phyloP scores from a whole-genome alignment of 2,113 vertebrate genomes.

The Ochotona curzoniae region DNA sequence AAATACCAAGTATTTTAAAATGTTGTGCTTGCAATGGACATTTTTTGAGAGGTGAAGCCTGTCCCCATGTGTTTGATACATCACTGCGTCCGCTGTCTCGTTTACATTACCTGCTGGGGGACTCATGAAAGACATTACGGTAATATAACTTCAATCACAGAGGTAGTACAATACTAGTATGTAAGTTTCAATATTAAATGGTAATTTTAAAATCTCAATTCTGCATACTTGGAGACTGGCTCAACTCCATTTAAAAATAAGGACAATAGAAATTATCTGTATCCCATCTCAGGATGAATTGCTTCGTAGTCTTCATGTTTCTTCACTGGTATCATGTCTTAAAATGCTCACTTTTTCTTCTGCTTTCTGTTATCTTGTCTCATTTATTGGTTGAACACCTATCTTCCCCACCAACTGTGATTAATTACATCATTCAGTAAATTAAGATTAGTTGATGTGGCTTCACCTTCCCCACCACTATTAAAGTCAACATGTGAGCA shows the following conservation, averaged over 20 bases:
- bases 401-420: not conserved
- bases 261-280: not conserved
- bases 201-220: not conserved
- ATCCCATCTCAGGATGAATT: not conserved
- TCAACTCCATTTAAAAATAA: not conserved
- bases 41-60: not conserved
- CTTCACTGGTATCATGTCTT: not conserved
- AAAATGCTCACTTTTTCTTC: not conserved
- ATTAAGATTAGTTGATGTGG: not conserved
- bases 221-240: not conserved
- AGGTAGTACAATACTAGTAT: not conserved
- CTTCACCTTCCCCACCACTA: not conserved
- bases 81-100: not conserved
- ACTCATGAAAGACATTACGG: not conserved
- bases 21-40: not conserved
- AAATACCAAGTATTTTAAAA: not conserved
- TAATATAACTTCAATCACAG: slow-evolving; percentile 5
- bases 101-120: not conserved
- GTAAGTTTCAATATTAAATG: not conserved
- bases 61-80: not conserved
- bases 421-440: slow-evolving; percentile 36
- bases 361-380: not conserved
- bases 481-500: not conserved
- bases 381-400: not conserved
- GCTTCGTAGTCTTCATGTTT: not conserved